Conservation (phyloP, 2,113 vertebrate genomes). For the Paraplagusia blochii region DNA sequence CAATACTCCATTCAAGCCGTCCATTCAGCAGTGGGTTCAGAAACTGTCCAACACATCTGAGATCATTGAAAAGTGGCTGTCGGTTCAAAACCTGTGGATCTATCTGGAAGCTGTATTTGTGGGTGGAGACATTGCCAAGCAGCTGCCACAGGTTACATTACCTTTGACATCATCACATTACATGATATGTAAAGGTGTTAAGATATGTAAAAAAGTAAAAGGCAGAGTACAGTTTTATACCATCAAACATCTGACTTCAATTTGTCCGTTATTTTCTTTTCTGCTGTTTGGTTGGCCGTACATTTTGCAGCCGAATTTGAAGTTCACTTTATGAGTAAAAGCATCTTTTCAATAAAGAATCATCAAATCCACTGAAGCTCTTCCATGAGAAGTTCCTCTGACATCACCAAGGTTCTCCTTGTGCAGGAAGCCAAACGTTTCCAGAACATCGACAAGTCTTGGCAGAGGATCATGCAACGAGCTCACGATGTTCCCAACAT, state of each 20-base stretch:
- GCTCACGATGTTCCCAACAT: constrained; percentile 79
- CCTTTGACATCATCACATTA: background rate
- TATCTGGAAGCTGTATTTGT: constrained; percentile 88
- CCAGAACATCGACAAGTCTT: constrained; percentile 84
- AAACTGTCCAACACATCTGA: constrained; percentile 82
- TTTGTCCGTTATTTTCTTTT: too few relatives aligned
- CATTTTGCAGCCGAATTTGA: too few relatives aligned
- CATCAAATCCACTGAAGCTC: background rate
- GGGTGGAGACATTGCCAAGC: constrained; percentile 86
- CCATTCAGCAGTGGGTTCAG: constrained; percentile 83
- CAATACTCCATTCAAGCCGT: constrained; percentile 78
- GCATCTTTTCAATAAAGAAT: too few relatives aligned
- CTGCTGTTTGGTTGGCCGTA: too few relatives aligned
- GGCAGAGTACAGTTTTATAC: too few relatives aligned
- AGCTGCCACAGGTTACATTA: constrained; percentile 78
- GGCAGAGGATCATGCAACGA: constrained; percentile 84
- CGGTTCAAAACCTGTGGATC: constrained; percentile 86
- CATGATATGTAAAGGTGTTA: background rate
- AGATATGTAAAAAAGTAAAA: too few relatives aligned
- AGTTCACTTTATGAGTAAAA: too few relatives aligned
- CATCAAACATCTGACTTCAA: too few relatives aligned
- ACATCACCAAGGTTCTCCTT: background rate
- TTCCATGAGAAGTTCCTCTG: background rate
- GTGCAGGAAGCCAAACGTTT: constrained; percentile 83
- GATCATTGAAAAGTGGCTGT: constrained; percentile 84